Base-by-base conservation (phyloP, 2,888 invertebrate species). In the Salpingus planirostris region DNA sequence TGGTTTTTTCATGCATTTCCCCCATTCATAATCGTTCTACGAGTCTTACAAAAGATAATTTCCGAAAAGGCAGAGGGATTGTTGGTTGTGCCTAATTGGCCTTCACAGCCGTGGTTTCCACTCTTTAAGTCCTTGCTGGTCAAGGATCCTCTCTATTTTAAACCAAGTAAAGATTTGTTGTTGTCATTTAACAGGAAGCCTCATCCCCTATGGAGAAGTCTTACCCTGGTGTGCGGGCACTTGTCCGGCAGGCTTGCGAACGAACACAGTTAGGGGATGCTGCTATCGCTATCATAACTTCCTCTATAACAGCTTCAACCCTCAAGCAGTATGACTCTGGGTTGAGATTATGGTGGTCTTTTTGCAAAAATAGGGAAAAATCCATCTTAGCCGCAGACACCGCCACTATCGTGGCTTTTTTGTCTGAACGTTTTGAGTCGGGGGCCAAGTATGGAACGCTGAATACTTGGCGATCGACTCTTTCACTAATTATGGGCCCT, bases 1-100 rank as follows among this genome's bases (percentile, higher is more conserved):
- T 7, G 21, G 5, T 8, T 21, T 2, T 29, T 29, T 14, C 13
- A 29, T 22, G 29, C 29, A 11, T 29, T 29, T 13, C 29, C 29
- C 8, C 22, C 13, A 10, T 22, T 23, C 10, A 8, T 11, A 8
- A 8, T 23, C 10, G 10, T 23, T 23, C 10, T 23, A 8, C 21
- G 22, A n/a, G 6, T 6, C 5, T n/a, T 29, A 11, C 3, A 22
- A 7, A 29, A 29, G 13, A 29, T 29, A 8, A n/a, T 13, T 8
- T 11, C 10, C 11, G 29, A 29, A 6, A 3, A 21, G 8, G 29
- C 29, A 2, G 21, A 21, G 5, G 29, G 29, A 5, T 13, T 29
- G 10, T 2, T 29, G 6, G 29, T 29, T 8, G 29, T 29, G n/a
- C 29, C 22, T 3, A 11, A 13, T 2, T 29, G 29, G 29, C 29